Evolutionary conservation across 2,797 vertebrate genomes (phyloP), one percentile per base, ranked within the genome.

Genomic region (Sebastes kiyomatsui): DNA sequence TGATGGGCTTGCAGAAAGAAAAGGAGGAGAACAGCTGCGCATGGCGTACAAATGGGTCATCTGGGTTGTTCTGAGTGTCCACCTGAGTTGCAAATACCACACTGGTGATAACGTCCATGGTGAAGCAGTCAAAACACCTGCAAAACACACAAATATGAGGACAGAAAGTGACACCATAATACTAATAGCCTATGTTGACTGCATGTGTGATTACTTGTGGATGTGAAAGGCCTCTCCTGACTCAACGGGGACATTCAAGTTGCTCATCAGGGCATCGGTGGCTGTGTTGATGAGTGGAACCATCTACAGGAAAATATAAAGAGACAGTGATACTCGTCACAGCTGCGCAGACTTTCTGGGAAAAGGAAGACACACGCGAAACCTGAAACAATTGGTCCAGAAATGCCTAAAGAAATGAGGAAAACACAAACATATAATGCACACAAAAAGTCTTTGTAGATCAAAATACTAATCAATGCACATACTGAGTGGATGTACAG

Each of bases 21-120:
- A 94, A 94, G 16, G 96, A 87, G 79, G 98, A 98, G 92, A 98
- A 97, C 42, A 91, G 94, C 89, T 94, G 95, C 72, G 97, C 97
- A 30, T 98, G 94, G 23, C 85, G 89, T 78, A 99, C 97, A 55
- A 99, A 98, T 0, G 96, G 96, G 68, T 99, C 92, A 0, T 96
- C 90, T 0, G 97, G 96, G 72, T 96, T 88, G 67, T 95, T 96
- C 92, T 95, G 95, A 25, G 98, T 98, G 94, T 99, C 96, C 92
- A 99, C 94, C 52, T 95, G 95, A 66, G 91, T 96, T 20, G 95
- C 97, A 60, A 99, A 99, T 6, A 97, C 98, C 30, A 99, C 95
- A 0, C 97, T 99, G 81, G 96, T 97, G 6, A 99, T 95, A 1
- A 96, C 95, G 10, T 96, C 95, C 95, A 96, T 96, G n/a, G 96